Conservation (phyloP, 2,888 invertebrate species). For the Synanthedon myopaeformis region DNA sequence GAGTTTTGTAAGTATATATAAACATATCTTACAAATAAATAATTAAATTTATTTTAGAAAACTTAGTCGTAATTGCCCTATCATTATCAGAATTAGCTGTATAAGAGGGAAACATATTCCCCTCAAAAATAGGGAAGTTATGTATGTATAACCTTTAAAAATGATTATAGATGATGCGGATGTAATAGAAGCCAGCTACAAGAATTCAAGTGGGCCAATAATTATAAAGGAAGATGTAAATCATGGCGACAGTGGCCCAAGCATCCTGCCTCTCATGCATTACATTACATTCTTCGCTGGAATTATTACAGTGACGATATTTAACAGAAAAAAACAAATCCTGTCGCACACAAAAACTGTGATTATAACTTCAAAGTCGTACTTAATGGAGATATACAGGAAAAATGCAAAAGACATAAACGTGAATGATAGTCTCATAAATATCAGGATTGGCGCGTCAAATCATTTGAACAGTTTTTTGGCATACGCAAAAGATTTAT, state of each 20-base stretch:
- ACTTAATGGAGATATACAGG: constrained; percentile 5
- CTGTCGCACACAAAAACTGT: constrained; percentile 17
- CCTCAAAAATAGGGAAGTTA: too few species aligned
- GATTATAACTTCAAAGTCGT: constrained; percentile 16
- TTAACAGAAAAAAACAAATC: constrained; percentile 32
- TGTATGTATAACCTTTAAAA: too few species aligned
- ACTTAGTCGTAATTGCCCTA: too few species aligned
- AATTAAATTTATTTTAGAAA: too few species aligned
- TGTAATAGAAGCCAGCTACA: background rate
- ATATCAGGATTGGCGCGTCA: constrained; percentile 9
- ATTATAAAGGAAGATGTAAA: background rate
- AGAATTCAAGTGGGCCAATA: background rate
- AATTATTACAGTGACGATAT: constrained; percentile 29
- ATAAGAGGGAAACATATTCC: too few species aligned
- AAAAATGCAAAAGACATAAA: background rate
- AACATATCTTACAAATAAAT: too few species aligned
- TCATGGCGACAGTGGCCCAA: background rate
- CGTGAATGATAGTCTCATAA: constrained; percentile 20
- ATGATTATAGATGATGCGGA: too few species aligned
- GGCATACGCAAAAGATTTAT: constrained; percentile 8
- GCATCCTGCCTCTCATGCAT: constrained; percentile 15
- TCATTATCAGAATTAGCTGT: too few species aligned
- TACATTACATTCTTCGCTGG: constrained; percentile 37
- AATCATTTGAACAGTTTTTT: constrained; percentile 7
- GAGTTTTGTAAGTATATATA: too few species aligned